Percentiles rank a stretch among this genome's conserved stretches.
phyloP scores from a whole-genome alignment of 2,888 invertebrate species.

The Drosophila villosipedis region DNA sequence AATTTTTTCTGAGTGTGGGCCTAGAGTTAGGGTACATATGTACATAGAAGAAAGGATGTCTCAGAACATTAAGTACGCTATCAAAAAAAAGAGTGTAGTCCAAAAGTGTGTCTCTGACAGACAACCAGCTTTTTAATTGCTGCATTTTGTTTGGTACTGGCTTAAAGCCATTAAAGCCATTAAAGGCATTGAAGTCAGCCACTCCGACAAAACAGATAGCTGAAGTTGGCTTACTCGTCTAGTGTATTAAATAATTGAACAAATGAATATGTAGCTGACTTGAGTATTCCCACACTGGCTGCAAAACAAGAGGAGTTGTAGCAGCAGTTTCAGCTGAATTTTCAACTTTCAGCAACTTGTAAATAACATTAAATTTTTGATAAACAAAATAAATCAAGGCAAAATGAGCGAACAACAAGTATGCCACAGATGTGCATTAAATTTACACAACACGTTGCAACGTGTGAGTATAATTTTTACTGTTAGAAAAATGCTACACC shows the following conservation, averaged over 20 bases:
- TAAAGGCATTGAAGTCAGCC: slow-evolving; percentile 31
- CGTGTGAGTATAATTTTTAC: slow-evolving; percentile 55
- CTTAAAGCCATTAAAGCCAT: slow-evolving; percentile 57
- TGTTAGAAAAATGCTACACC: slow-evolving; percentile 10
- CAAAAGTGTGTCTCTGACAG: slow-evolving; percentile 64
- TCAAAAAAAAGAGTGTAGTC: slow-evolving; percentile 50
- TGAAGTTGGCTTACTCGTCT: slow-evolving; percentile 38
- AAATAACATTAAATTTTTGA: slow-evolving; percentile 72
- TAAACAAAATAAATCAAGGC: slow-evolving; percentile 75
- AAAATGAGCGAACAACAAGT: slow-evolving; percentile 17
- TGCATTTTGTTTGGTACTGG: slow-evolving; percentile 17
- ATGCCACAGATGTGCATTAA: slow-evolving; percentile 60
- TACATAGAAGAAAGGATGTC: slow-evolving; percentile 58
- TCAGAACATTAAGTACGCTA: slow-evolving; percentile 59
- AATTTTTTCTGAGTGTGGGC: background rate
- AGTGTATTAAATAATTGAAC: slow-evolving; percentile 71
- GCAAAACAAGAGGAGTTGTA: background rate
- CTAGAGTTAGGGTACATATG: background rate
- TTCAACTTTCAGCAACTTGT: slow-evolving; percentile 68
- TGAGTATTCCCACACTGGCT: slow-evolving; percentile 45
- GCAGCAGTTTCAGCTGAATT: slow-evolving; percentile 35
- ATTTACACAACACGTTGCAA: slow-evolving; percentile 43
- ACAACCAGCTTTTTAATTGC: slow-evolving; percentile 70
- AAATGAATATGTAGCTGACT: slow-evolving; percentile 65
- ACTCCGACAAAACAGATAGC: slow-evolving; percentile 15